These are phyloP conservation scores for Eleutherodactylus coqui DNA, from an alignment of 2,797 vertebrate species.

Conservation along the genomic window DNA sequence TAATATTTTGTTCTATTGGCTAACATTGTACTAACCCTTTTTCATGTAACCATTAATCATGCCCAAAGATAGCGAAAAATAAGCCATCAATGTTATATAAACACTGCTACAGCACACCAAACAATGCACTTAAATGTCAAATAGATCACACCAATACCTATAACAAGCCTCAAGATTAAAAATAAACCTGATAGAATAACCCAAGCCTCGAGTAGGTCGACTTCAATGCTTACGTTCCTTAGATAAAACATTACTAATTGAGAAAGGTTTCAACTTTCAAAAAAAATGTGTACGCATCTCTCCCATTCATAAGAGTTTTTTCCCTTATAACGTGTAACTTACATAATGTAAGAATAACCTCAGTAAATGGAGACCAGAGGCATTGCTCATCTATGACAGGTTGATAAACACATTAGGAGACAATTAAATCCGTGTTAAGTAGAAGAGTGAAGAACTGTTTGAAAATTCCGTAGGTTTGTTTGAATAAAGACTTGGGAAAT, in stretches of 20 bases:
- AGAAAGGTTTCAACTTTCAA: not conserved
- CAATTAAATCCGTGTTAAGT: constrained; percentile 53
- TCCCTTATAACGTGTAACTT: constrained; percentile 46
- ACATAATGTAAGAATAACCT: constrained; percentile 23
- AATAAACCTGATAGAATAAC: constrained; percentile 1
- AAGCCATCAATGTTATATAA: not conserved
- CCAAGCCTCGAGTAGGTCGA: not conserved
- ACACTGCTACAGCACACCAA: not conserved
- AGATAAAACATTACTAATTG: not conserved
- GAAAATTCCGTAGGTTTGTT: constrained; percentile 47
- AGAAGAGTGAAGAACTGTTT: constrained; percentile 43
- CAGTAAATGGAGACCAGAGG: constrained; percentile 42
- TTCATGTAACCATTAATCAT: not conserved
- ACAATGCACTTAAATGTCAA: constrained; percentile 3
- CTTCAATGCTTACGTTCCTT: not conserved
- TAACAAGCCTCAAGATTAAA: constrained; percentile 7
- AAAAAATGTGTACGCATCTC: not conserved
- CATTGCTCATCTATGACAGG: constrained; percentile 55
- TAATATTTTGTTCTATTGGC: no score
- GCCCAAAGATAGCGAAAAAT: not conserved
- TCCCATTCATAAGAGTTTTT: not conserved
- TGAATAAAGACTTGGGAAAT: constrained; percentile 52
- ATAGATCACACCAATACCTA: not conserved
- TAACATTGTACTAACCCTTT: no score
- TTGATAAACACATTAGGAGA: constrained; percentile 55